phyloP scores from a whole-genome alignment of 2,113 vertebrate species.

The Suricata suricatta region DNA sequence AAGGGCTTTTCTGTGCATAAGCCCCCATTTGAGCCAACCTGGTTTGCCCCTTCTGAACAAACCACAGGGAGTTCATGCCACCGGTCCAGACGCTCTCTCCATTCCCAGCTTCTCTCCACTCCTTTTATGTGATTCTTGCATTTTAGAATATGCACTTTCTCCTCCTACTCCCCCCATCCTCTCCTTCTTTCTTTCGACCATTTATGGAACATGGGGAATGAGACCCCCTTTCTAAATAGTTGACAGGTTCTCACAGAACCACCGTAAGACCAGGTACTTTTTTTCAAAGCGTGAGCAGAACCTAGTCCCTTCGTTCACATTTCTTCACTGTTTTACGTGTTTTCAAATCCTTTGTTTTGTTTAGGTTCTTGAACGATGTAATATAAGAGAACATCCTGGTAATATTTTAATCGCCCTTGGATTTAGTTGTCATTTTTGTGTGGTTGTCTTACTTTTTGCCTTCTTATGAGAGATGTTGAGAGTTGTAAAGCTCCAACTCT shows the following conservation, averaged over 20 bases:
- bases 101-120: background rate
- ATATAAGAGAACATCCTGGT: background rate
- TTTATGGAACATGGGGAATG: background rate
- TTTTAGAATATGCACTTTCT: conserved; percentile 5
- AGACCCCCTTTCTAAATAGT: background rate
- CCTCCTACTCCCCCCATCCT: no score
- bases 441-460: background rate
- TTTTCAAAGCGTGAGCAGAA: background rate
- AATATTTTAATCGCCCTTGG: background rate
- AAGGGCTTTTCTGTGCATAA: background rate
- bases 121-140: fast-evolving
- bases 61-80: background rate
- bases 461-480: background rate
- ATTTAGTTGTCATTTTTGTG: background rate
- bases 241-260: background rate
- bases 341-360: background rate
- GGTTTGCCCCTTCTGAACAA: background rate
- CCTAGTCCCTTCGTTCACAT: background rate
- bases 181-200: background rate
- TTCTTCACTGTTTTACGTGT: background rate
- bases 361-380: background rate
- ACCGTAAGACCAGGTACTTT: background rate
- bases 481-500: background rate
- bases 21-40: background rate
- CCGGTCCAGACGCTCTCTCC: background rate